Base-by-base conservation (phyloP, 2,888 invertebrate species). In the Sipunculus nudus region DNA sequence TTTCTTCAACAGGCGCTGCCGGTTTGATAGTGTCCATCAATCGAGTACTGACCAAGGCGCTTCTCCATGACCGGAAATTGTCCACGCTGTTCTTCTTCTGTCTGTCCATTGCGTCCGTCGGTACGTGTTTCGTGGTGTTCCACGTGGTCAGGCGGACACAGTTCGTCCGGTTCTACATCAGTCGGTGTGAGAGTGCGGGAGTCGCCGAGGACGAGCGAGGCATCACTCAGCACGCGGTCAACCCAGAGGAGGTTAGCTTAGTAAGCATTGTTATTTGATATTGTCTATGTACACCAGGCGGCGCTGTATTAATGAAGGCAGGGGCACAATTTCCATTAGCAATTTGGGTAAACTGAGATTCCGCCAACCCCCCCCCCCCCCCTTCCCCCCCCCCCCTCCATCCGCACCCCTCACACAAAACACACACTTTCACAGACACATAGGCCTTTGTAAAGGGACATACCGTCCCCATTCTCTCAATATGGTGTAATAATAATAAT, bases 11-110 rank as follows among this genome's bases (percentile, higher is more conserved):
- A 92, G 92, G 92, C 86, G 89, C 90, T 10, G 92, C 94, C 23
- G 94, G 95, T 2, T 90, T 94, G 67, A 88, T 93, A 85, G 92
- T 94, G 23, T 94, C 94, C 25, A 84, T 90, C 43, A 93, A 93
- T 80, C 88, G 95, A 26, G 92, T 95, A 61, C 79, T 92, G 49
- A 94, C 94, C 0, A 94, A 94, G 80, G 87, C 91, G 62, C 84
- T 91, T 43, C 88, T 94, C 60, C 86, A 89, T 57, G 90, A 92
- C 75, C 90, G 93, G 54, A 88, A 89, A 39, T 87, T 90, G 38
- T 94, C 93, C 78, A 95, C 94, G 0, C 89, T 92, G 63, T 89
- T 92, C 82, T 95, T 95, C 85, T 95, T 95, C 84, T 86, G 89
- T 39, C 87, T 92, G 57, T 93, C 93, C 41, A 90, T 92, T 54